These are phyloP conservation scores for Agrotis segetum DNA, from an alignment of 2,888 invertebrate genomes.

Conservation along the genomic window DNA sequence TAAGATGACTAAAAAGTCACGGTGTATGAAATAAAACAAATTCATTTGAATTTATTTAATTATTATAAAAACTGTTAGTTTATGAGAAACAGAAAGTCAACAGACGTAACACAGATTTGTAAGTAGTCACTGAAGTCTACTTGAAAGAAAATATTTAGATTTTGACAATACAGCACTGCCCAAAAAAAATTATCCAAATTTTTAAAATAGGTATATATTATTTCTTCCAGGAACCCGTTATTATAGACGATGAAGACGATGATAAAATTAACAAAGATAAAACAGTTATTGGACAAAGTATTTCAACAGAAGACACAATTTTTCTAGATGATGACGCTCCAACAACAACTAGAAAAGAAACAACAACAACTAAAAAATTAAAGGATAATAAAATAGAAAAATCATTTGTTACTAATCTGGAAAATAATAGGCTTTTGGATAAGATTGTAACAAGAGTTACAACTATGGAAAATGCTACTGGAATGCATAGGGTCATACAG, in stretches of 20 bases:
- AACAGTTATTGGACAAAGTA: not conserved
- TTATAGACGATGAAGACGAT: slow-evolving; percentile 46
- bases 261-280: not conserved
- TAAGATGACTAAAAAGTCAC: too few relatives aligned
- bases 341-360: not conserved
- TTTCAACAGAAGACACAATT: slow-evolving; percentile 29
- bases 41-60: too few relatives aligned
- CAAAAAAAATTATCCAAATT: not conserved
- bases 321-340: slow-evolving; percentile 49
- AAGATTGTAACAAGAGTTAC: slow-evolving; percentile 75
- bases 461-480: slow-evolving; percentile 68
- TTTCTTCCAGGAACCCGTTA: slow-evolving; percentile 36
- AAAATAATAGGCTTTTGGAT: slow-evolving; percentile 69
- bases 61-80: too few relatives aligned
- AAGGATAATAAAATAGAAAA: slow-evolving; percentile 21
- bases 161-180: too few relatives aligned
- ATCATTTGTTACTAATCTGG: slow-evolving; percentile 43
- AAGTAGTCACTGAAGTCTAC: too few relatives aligned
- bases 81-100: too few relatives aligned
- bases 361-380: not conserved
- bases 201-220: not conserved
- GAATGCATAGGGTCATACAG: slow-evolving; percentile 75
- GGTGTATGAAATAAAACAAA: too few relatives aligned
- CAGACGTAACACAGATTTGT: too few relatives aligned
- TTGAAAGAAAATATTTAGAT: too few relatives aligned